Evolutionary conservation across 1,140 invertebrate species (phyloP), one percentile per base, ranked within the genome.

Genomic region (Macrobrachium rosenbergii): DNA sequence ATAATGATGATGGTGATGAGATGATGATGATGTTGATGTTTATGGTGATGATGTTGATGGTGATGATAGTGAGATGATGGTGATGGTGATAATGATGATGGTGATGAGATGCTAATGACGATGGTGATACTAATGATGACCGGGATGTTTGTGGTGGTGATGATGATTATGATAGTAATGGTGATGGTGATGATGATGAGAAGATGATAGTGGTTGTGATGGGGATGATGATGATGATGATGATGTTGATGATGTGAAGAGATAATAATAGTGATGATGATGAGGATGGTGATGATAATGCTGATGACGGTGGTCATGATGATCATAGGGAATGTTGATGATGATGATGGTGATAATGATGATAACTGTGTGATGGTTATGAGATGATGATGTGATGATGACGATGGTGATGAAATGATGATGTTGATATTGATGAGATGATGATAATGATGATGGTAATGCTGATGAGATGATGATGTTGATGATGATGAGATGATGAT

Each of bases 31-130:
- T 8, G 67, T 2, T 19, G 5, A 5, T 75, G n/a, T 28, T 28
- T 2, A 6, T 75, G 19, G 37, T 16, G 52, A 75, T 28, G 17
- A 28, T 75, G 6, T 12, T 21, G n/a, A 19, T 75, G 7, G 23
- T 75, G n/a, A 75, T 75, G 23, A 19, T 72, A 37, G 10, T 72
- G 67, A n/a, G 67, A n/a, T 12, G 37, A 37, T 72, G 67, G 1
- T 72, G 67, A n/a, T 72, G 67, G 37, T 72, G 67, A n/a, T 72
- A 72, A n/a, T 37, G 21, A 12, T 21, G 23, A 28, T 75, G 52
- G 52, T 75, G 23, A 19, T 37, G 73, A n/a, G n/a, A n/a, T n/a
- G n/a, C n/a, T n/a, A n/a, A n/a, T 75, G n/a, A 6, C 37, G 5
- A n/a, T 12, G 67, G 8, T 75, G 0, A 43, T n/a, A n/a, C n/a